These are phyloP conservation scores for Mechanitis mazaeus DNA, from an alignment of 2,888 invertebrate genomes.

Conservation along the genomic window DNA sequence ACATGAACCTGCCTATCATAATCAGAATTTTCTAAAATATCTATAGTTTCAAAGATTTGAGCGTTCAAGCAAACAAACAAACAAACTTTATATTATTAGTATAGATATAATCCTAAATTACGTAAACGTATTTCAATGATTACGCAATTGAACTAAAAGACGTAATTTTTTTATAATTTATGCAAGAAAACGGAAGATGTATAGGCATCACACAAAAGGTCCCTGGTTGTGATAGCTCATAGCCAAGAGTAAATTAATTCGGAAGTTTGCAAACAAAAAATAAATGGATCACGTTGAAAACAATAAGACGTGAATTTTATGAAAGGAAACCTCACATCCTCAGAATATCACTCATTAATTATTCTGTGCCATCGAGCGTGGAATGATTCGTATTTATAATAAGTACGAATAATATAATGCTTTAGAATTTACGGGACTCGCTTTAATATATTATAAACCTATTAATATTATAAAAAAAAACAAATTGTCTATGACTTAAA, in stretches of 20 bases:
- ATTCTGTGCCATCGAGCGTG: slow-evolving; percentile 54
- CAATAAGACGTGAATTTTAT: slow-evolving; percentile 52
- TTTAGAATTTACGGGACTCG: slow-evolving; percentile 10
- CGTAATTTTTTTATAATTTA: slow-evolving; percentile 7
- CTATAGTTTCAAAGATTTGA: too few relatives aligned
- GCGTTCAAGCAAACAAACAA: too few relatives aligned
- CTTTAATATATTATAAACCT: too few relatives aligned
- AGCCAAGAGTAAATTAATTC: slow-evolving; percentile 61
- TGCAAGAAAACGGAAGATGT: slow-evolving; percentile 20
- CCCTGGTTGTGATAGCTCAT: slow-evolving; percentile 58
- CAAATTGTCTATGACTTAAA: slow-evolving; percentile 30
- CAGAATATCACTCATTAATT: slow-evolving; percentile 57
- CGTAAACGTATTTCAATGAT: neutral
- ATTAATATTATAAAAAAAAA: slow-evolving; percentile 5
- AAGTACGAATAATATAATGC: slow-evolving; percentile 28
- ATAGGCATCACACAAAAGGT: slow-evolving; percentile 26
- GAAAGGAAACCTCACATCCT: slow-evolving; percentile 55
- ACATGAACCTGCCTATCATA: too few relatives aligned
- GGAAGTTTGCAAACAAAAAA: slow-evolving; percentile 57
- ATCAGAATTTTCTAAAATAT: too few relatives aligned
- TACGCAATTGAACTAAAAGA: slow-evolving; percentile 2
- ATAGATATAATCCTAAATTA: neutral
- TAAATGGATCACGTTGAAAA: slow-evolving; percentile 44
- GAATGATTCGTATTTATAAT: slow-evolving; percentile 40
- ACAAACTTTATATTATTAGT: too few relatives aligned